phyloP scores from a whole-genome alignment of 1,140 invertebrate species.

The Brachionus manjavacas region DNA sequence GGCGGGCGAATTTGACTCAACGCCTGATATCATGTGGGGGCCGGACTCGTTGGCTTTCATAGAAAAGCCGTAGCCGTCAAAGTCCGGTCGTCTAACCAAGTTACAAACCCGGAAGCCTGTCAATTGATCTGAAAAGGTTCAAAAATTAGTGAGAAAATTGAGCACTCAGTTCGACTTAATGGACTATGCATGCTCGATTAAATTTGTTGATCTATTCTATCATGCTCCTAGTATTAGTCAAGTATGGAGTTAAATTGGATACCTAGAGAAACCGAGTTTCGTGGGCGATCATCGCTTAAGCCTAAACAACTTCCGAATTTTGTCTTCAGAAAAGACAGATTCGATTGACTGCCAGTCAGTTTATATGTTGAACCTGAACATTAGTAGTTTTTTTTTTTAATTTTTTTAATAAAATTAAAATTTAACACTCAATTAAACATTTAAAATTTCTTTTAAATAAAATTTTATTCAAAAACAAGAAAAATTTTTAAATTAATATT shows the following conservation, averaged over 20 bases:
- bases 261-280: not conserved
- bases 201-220: not conserved
- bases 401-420: not conserved
- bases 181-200: not conserved
- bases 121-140: not conserved
- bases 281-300: not conserved
- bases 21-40: slow-evolving; percentile 11
- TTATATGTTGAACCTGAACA: slow-evolving; percentile 21
- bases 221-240: not conserved
- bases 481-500: too few species aligned
- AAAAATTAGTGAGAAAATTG: not conserved
- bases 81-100: slow-evolving; percentile 26
- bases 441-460: not conserved
- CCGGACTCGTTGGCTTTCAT: not conserved
- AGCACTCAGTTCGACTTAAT: not conserved
- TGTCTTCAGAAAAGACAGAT: slow-evolving; percentile 23
- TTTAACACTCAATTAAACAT: not conserved
- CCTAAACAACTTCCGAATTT: slow-evolving; percentile 43
- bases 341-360: slow-evolving; percentile 33
- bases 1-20: slow-evolving; percentile 33
- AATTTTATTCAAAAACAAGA: too few species aligned
- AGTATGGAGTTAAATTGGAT: not conserved
- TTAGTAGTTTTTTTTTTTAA: not conserved
- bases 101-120: slow-evolving; percentile 10
- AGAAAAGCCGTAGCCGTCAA: slow-evolving; percentile 30